A percentile compares a stretch with the other conserved stretches of the same genome.
These are phyloP conservation scores for Idaea dimidiata DNA, from an alignment of 2,888 invertebrate species.

Conservation along the genomic window DNA sequence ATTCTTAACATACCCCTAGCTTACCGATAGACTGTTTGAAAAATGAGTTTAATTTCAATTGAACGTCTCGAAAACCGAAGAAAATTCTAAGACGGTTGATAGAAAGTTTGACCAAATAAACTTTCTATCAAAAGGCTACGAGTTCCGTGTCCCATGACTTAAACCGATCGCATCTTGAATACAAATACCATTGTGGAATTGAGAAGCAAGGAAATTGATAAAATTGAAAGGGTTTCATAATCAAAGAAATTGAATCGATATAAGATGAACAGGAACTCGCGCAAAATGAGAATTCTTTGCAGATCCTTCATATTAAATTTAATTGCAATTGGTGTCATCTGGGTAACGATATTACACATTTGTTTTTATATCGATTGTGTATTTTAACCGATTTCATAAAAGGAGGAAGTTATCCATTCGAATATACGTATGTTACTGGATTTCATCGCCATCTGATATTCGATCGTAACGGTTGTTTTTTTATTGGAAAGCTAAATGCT, in stretches of 20 bases:
- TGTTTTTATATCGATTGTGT: too few relatives aligned
- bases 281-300: not conserved
- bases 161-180: not conserved
- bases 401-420: too few relatives aligned
- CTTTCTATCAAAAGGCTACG: conserved; percentile 12
- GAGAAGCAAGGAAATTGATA: conserved; percentile 3
- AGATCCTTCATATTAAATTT: not conserved
- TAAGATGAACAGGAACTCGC: not conserved
- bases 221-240: not conserved
- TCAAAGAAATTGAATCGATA: not conserved
- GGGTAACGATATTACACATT: too few relatives aligned
- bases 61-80: too few relatives aligned
- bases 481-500: too few relatives aligned
- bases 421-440: too few relatives aligned
- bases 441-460: too few relatives aligned
- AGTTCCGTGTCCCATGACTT: not conserved
- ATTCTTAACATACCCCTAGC: not conserved
- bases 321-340: not conserved
- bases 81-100: not conserved
- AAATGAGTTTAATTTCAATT: too few relatives aligned
- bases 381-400: too few relatives aligned
- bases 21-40: too few relatives aligned
- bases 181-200: not conserved
- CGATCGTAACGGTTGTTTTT: too few relatives aligned
- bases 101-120: not conserved